Base-by-base conservation (phyloP, 2,888 invertebrate genomes). In the Brachycybe producta region DNA sequence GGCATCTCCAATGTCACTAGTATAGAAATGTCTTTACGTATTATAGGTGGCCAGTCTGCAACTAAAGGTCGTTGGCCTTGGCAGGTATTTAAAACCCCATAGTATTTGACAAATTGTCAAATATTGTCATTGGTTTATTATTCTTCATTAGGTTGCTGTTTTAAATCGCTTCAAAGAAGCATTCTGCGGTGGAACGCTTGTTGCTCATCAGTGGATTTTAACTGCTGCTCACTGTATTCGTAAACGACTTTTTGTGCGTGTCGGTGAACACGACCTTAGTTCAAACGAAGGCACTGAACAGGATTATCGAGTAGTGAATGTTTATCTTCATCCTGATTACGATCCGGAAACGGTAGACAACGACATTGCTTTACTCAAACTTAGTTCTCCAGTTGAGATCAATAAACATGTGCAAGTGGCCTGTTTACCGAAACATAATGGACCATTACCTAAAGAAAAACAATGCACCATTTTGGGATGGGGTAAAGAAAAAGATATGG, bases 301-400 rank as follows among this genome's bases (percentile, higher is more conserved):
- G 54, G 84, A 84, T 65, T 74, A 85, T 67, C 75, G 76, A 60
- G 80, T 65, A 53, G 75, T 76, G 8, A 78, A 80, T 57, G 79
- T 80, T 47, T 80, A 81, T 59, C 76, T 82, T 36, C 91, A 94
- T 69, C 87, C 88, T 0, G 74, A 77, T 53, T 92, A 88, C 66
- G 84, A 91, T 65, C 79, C 81, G 48, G 79, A 82, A 56, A 91
- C 88, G 0, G 88, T 92, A 30, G 84, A 91, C 65, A 90, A 90
- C 64, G 94, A 94, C 65, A 82, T 94, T 45, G 92, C 91, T 2
- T 70, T 94, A 59, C 68, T 94, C 51, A 77, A 54, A 40, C 41
- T 54, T 4, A 52, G 38, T 27, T 26, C 52, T 2, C 45, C 52
- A 11, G 52, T 38, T 11, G 32, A 19, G 50, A 51, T 55, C 55